phyloP scores from a whole-genome alignment of 2,113 vertebrate species.

The Mustelus asterias region DNA sequence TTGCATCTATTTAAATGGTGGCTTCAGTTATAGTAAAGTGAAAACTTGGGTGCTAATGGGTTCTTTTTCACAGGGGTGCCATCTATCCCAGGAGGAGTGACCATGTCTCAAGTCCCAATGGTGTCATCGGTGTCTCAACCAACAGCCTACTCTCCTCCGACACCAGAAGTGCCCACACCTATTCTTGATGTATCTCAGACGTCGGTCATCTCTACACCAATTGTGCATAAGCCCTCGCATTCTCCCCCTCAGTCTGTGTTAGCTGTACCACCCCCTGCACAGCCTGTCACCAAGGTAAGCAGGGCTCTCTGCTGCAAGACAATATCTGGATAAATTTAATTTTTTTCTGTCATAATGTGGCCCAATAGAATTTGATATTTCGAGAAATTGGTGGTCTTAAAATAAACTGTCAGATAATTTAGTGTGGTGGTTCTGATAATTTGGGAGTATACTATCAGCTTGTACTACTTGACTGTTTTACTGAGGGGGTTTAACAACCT shows the following conservation, averaged over 20 bases:
- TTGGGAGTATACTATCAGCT: too few species aligned
- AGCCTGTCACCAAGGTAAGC: conserved; percentile 68
- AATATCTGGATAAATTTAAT: neutral
- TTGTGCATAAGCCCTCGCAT: conserved; percentile 62
- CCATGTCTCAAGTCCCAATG: conserved; percentile 79
- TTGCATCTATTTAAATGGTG: neutral
- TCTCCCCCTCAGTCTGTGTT: conserved; percentile 50
- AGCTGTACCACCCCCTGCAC: conserved; percentile 61
- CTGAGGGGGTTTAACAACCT: neutral
- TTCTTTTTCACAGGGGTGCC: conserved; percentile 12
- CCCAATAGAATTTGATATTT: neutral
- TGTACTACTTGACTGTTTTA: too few species aligned
- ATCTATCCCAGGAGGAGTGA: conserved; percentile 60
- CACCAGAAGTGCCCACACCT: conserved; percentile 74
- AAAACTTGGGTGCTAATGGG: neutral
- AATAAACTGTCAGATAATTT: neutral
- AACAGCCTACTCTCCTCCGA: conserved; percentile 61
- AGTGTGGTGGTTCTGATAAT: neutral
- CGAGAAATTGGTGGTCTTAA: too few species aligned
- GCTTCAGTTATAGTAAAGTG: neutral
- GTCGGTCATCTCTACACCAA: conserved; percentile 57
- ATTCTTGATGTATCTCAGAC: conserved; percentile 74
- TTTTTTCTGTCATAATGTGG: neutral
- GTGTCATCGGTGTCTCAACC: conserved; percentile 77
- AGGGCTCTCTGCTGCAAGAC: neutral